These are phyloP conservation scores for Sycophaga agraensis DNA, from an alignment of 1,140 invertebrate species.

Conservation along the genomic window DNA sequence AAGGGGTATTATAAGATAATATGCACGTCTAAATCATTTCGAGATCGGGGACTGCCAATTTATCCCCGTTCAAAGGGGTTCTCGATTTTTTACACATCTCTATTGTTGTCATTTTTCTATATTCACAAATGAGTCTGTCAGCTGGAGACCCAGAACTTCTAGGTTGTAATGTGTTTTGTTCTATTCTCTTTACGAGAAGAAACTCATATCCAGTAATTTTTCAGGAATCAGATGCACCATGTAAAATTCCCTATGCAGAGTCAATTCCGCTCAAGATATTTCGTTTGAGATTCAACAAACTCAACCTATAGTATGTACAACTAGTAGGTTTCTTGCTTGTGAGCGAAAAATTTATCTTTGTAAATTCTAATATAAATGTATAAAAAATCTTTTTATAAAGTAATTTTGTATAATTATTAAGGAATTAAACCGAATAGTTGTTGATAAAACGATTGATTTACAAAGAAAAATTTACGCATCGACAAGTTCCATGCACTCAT, in stretches of 20 bases:
- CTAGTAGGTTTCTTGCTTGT: no score
- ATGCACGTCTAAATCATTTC: not conserved
- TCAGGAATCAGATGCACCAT: not conserved
- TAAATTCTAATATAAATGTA: no score
- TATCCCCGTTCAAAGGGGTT: conserved; percentile 36
- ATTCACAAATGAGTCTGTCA: conserved; percentile 22
- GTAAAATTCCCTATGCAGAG: conserved; percentile 12
- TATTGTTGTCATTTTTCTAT: not conserved
- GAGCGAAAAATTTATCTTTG: no score
- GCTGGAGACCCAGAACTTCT: not conserved
- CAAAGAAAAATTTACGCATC: conserved; percentile 4
- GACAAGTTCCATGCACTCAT: not conserved
- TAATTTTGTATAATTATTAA: no score
- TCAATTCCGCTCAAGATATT: conserved; percentile 16
- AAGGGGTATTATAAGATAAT: not conserved
- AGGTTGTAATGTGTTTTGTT: not conserved
- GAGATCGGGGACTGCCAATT: conserved; percentile 16
- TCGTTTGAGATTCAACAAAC: conserved; percentile 9
- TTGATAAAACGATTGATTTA: no score
- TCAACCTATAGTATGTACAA: conserved; percentile 1
- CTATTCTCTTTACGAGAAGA: not conserved
- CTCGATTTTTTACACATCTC: conserved; percentile 13
- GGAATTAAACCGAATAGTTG: no score
- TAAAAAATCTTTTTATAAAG: no score
- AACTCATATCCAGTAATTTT: conserved; percentile 1